These are phyloP conservation scores for Anabas testudineus DNA, from an alignment of 2,797 vertebrate species.

Conservation along the genomic window DNA sequence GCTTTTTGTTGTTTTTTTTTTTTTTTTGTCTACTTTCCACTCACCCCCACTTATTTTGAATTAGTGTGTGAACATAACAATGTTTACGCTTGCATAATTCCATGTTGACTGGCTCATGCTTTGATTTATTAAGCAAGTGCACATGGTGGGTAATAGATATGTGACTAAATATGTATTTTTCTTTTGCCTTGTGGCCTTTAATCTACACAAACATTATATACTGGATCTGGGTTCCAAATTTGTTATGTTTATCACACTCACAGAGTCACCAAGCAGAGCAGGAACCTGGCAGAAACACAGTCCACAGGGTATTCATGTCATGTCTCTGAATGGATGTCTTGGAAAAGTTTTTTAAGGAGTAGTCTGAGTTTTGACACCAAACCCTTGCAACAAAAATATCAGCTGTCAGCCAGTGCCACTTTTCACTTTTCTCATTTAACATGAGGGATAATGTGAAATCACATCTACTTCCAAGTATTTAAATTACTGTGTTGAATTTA, in stretches of 20 bases:
- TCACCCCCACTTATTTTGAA: no score
- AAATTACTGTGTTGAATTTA: no score
- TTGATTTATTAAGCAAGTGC: conserved; percentile 1
- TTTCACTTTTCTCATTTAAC: background rate
- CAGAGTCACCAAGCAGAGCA: conserved; percentile 22
- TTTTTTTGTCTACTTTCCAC: no score
- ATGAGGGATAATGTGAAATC: background rate
- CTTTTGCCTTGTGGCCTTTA: background rate
- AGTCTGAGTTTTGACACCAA: conserved; percentile 36
- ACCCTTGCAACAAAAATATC: conserved; percentile 2
- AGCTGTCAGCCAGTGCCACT: background rate
- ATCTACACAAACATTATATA: conserved; percentile 6
- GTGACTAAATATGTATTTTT: background rate
- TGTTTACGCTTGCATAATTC: background rate
- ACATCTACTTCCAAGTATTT: background rate
- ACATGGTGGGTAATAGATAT: background rate
- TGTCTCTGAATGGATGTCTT: conserved; percentile 19
- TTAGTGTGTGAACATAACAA: background rate
- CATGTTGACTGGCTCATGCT: background rate
- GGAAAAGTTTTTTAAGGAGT: conserved; percentile 23
- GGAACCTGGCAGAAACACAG: conserved; percentile 27
- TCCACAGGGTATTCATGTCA: conserved; percentile 44
- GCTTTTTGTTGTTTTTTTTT: no score
- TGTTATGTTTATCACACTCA: conserved; percentile 37
- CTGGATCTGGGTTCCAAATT: background rate